Evolutionary conservation across 1,140 invertebrate genomes (phyloP).

Genomic region (Octopus sinensis): DNA sequence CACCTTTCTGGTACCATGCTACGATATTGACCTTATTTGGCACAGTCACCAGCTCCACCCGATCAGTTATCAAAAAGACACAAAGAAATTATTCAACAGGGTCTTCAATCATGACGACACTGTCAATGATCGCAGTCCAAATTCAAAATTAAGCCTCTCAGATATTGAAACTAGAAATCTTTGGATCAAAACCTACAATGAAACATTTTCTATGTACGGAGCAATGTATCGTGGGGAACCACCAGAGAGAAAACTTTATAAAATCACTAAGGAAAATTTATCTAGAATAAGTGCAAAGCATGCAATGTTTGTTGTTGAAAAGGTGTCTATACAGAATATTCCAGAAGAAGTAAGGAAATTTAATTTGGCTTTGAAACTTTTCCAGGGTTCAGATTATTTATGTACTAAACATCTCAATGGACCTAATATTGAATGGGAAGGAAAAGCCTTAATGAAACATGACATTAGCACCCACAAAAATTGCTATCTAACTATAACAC

Average conservation of each 20-base stretch:
- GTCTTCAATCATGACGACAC: constrained; percentile 57
- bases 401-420: background rate
- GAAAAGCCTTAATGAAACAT: background rate
- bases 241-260: constrained; percentile 37
- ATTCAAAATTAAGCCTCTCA: constrained; percentile 50
- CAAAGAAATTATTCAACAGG: constrained; percentile 51
- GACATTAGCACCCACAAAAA: background rate
- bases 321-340: background rate
- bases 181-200: constrained; percentile 44
- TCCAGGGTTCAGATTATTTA: background rate
- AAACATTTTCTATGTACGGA: constrained; percentile 44
- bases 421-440: background rate
- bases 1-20: constrained; percentile 60
- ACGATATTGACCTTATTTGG: constrained; percentile 61
- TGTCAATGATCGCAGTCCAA: constrained; percentile 55
- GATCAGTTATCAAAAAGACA: constrained; percentile 54
- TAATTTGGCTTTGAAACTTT: background rate
- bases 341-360: background rate
- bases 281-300: constrained; percentile 34
- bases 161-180: constrained; percentile 39
- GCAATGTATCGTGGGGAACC: constrained; percentile 53
- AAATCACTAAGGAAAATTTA: constrained; percentile 30
- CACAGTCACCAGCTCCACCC: constrained; percentile 60
- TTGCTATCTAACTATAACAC: background rate
- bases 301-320: background rate